A percentile compares a stretch with the other conserved stretches of the same genome.
Conservation (phyloP, 1,140 invertebrate species). For the Asbolus verrucosus region DNA sequence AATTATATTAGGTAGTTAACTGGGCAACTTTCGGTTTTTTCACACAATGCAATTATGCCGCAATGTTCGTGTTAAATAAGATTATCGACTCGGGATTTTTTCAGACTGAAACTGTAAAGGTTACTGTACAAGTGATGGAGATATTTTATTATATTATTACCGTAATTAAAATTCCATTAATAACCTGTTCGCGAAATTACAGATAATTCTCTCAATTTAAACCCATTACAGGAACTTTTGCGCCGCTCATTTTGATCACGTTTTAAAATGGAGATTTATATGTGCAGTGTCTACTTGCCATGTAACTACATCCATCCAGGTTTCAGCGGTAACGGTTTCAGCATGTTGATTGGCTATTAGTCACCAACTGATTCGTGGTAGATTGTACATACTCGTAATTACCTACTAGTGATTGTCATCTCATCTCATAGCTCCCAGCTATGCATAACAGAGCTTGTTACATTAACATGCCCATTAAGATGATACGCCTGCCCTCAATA, state of each 20-base stretch:
- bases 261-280: conserved; percentile 4
- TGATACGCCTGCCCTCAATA: conserved; percentile 37
- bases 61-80: too few species aligned
- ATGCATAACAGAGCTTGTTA: conserved; percentile 41
- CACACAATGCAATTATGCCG: conserved; percentile 4
- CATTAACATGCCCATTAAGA: conserved; percentile 46
- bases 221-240: too few species aligned
- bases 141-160: neutral
- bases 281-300: neutral
- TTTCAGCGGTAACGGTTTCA: conserved; percentile 34
- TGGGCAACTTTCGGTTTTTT: conserved; percentile 8
- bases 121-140: conserved; percentile 1
- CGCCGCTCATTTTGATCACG: neutral
- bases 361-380: conserved; percentile 38
- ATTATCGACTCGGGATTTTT: conserved; percentile 10
- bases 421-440: conserved; percentile 38
- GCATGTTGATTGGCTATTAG: conserved; percentile 45
- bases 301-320: conserved; percentile 4
- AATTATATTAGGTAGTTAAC: conserved; percentile 40
- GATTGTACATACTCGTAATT: conserved; percentile 46
- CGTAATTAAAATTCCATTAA: conserved; percentile 12
- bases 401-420: conserved; percentile 45
- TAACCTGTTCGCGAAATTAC: neutral
- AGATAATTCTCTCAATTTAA: conserved; percentile 7
- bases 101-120: neutral